Base-by-base conservation (phyloP, 2,797 vertebrate genomes). In the Parauchenoglanis punctatus region DNA sequence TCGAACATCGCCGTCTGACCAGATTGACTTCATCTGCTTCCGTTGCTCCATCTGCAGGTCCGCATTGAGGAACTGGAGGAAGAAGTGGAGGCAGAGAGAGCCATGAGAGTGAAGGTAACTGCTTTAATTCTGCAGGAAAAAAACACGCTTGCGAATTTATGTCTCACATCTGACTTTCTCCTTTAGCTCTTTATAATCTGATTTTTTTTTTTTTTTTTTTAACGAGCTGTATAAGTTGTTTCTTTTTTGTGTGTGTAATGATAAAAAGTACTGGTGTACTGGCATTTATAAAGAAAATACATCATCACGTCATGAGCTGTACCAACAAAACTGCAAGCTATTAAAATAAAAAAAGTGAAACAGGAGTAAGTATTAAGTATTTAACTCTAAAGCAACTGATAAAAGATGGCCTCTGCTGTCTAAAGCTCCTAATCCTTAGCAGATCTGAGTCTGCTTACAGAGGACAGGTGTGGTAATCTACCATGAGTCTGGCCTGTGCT, bases 1-100 rank as follows among this genome's bases (percentile, higher is more conserved):
- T 23, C 20, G 10, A 76, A 68, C 17, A 54, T 81, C 6, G 3
- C 5, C 13, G 3, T 52, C n/a, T 76, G 35, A 59, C 8, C 40
- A 7, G 20, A 10, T 18, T 31, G 56, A 61, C 13, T 81, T 77
- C 23, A 40, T 25, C 61, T 58, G 44, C 40, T 65, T 88, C 35
- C 7, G 90, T 70, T 89, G 23, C 75, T 77, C 80, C 0, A 82
- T 70, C 81, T 81, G 56, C 65, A 97, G 96, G 95, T 92, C n/a
- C 96, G 96, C 17, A 94, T 96, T 6, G 96, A 97, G 88, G 96
- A 97, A 92, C 93, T 97, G 91, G 96, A 97, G 87, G 96, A 97
- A 91, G 96, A 97, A 90, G 93, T 97, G 92, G 96, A 97, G 83
- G 94, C 95, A 0, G 96, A 97, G 92, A 93, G 94, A 58, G 86